These are phyloP conservation scores for Coremacera marginata DNA, from an alignment of 2,888 invertebrate genomes.

Conservation along the genomic window DNA sequence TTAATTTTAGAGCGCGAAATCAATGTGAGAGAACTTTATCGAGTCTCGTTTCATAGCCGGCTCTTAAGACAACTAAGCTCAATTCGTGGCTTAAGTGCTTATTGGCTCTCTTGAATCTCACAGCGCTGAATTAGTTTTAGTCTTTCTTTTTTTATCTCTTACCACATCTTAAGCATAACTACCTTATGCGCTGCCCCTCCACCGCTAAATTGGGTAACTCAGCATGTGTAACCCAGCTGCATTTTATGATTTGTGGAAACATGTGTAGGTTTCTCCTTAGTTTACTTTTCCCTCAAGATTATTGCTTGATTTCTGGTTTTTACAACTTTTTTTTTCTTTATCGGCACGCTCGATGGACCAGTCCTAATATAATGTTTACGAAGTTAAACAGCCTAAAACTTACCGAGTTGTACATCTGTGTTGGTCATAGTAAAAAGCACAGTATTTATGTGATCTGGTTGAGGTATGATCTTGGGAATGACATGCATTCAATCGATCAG, in stretches of 20 bases:
- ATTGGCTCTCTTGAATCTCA: not conserved
- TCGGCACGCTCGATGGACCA: not conserved
- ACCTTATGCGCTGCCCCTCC: not conserved
- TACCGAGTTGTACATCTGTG: not conserved
- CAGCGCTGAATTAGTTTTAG: not conserved
- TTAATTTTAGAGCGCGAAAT: not conserved
- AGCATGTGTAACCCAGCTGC: conserved; percentile 59
- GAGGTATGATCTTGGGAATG: not conserved
- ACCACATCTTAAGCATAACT: not conserved
- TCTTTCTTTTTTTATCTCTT: not conserved
- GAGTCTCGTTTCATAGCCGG: conserved; percentile 36
- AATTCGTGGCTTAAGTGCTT: not conserved
- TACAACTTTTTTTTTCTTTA: not conserved
- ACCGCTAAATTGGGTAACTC: not conserved
- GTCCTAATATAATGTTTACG: not conserved
- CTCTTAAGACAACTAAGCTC: not conserved
- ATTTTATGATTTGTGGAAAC: conserved; percentile 41
- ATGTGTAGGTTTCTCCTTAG: conserved; percentile 22
- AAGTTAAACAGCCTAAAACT: not conserved
- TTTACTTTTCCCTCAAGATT: conserved; percentile 11
- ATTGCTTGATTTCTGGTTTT: conserved; percentile 12
- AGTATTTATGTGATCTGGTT: too few relatives aligned
- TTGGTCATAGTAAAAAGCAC: too few relatives aligned
- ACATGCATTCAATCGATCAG: not conserved
- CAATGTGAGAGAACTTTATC: not conserved